A percentile compares a stretch with the other conserved stretches of the same genome.
Conservation (phyloP, 1,140 invertebrate species). For the Orius insidiosus region DNA sequence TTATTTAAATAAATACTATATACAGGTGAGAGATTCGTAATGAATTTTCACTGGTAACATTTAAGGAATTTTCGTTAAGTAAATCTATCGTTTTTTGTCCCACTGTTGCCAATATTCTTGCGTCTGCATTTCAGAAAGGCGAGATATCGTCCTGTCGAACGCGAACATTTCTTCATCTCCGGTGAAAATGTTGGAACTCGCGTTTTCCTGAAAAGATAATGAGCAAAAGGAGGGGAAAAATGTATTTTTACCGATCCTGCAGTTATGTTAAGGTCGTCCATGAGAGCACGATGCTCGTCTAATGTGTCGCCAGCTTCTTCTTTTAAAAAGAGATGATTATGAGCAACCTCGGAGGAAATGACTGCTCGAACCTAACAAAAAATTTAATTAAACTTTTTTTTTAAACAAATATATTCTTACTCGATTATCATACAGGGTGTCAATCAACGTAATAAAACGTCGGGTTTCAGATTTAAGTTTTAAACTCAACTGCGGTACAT, state of each 20-base stretch:
- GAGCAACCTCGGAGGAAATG: conserved; percentile 56
- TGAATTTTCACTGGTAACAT: too few species aligned
- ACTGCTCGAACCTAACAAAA: conserved; percentile 64
- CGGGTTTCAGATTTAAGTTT: conserved; percentile 66
- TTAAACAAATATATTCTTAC: conserved; percentile 37
- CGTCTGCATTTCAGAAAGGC: conserved; percentile 93
- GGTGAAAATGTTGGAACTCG: conserved; percentile 76
- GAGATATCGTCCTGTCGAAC: conserved; percentile 80
- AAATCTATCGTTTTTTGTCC: conserved; percentile 16
- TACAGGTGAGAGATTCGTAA: too few species aligned
- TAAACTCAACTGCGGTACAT: conserved; percentile 70
- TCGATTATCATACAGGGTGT: conserved; percentile 91
- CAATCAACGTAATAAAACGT: conserved; percentile 92
- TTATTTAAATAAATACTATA: too few species aligned
- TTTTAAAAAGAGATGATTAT: conserved; percentile 55
- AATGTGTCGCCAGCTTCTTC: conserved; percentile 30
- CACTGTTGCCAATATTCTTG: conserved; percentile 70
- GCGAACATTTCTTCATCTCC: conserved; percentile 96
- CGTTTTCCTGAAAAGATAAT: conserved; percentile 35
- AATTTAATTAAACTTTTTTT: too few species aligned
- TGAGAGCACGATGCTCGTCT: conserved; percentile 63
- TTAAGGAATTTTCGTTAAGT: neutral
- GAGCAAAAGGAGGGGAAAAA: neutral
- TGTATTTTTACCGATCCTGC: conserved; percentile 31
- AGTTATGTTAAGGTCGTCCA: conserved; percentile 85